Conservation (phyloP, 30 jellyfish, hydroid and myxozoan genomes). For the Catostylus mosaicus region DNA sequence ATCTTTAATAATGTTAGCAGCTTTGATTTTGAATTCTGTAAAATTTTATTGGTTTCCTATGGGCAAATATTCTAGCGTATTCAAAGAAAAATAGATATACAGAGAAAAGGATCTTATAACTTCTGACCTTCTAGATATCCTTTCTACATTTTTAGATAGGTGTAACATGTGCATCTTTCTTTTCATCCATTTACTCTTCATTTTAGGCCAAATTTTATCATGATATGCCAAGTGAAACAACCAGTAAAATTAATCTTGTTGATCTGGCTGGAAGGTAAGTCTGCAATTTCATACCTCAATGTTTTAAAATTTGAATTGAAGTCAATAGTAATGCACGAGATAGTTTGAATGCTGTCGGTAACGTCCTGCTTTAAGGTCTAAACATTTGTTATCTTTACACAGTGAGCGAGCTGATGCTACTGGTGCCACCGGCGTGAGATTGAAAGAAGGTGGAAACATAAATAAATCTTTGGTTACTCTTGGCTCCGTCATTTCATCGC, state of each 20-base stretch:
- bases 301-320: neutral
- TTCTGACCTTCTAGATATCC: too few relatives aligned
- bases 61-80: too few relatives aligned
- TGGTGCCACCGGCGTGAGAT: constrained; percentile 95
- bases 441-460: constrained; percentile 95
- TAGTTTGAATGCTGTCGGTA: too few relatives aligned
- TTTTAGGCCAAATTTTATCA: constrained; percentile 82
- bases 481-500: constrained; percentile 94
- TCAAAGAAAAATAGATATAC: too few relatives aligned
- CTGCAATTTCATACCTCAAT: neutral
- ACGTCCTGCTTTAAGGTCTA: too few relatives aligned
- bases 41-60: too few relatives aligned
- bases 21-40: too few relatives aligned
- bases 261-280: constrained; percentile 96
- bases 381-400: too few relatives aligned
- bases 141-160: neutral
- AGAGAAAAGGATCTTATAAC: too few relatives aligned
- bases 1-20: too few relatives aligned
- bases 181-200: neutral
- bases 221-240: constrained; percentile 96
- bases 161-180: neutral
- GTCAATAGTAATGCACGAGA: too few relatives aligned
- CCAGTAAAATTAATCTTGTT: constrained; percentile 84
- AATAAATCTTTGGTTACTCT: constrained; percentile 94
- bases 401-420: constrained; percentile 97